Conservation (phyloP, 37 sponge, comb jelly and placozoan genomes). For the Theonella swinhoei region DNA sequence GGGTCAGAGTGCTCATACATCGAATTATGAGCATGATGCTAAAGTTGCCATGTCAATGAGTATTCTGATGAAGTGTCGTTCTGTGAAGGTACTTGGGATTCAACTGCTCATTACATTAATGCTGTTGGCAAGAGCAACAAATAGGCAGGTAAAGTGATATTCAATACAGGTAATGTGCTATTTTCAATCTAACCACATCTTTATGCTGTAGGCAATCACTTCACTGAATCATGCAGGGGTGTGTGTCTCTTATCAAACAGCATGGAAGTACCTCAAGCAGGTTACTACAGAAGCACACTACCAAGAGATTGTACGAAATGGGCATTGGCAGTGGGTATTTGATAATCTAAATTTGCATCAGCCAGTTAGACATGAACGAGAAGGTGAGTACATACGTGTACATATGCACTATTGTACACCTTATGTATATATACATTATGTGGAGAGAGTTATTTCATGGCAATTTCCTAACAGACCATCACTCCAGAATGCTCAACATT, state of each 20-base stretch:
- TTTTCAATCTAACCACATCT: neutral
- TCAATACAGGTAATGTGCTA: no score
- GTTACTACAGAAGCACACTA: slow-evolving; percentile 10
- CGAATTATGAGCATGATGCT: neutral
- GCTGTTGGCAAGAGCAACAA: slow-evolving; percentile 38
- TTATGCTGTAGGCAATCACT: slow-evolving; percentile 12
- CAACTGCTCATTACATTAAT: slow-evolving; percentile 21
- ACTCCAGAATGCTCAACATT: slow-evolving; percentile 26
- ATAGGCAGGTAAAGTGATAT: slow-evolving; percentile 5
- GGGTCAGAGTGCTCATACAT: neutral
- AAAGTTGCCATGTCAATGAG: neutral
- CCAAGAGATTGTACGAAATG: slow-evolving; percentile 3
- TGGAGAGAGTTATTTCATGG: neutral
- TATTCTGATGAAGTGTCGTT: slow-evolving; percentile 4
- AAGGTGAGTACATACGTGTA: no score
- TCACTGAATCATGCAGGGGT: slow-evolving; percentile 20
- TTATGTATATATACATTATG: neutral
- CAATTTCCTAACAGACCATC: neutral
- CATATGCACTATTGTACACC: neutral
- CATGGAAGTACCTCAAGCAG: slow-evolving; percentile 21
- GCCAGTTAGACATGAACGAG: slow-evolving; percentile 17
- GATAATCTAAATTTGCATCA: slow-evolving; percentile 20
- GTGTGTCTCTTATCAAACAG: slow-evolving; percentile 17
- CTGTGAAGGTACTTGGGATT: slow-evolving; percentile 7
- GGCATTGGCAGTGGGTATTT: slow-evolving; percentile 26